Conservation (phyloP, 1,140 invertebrate genomes). For the Aphelinus atriplicis region DNA sequence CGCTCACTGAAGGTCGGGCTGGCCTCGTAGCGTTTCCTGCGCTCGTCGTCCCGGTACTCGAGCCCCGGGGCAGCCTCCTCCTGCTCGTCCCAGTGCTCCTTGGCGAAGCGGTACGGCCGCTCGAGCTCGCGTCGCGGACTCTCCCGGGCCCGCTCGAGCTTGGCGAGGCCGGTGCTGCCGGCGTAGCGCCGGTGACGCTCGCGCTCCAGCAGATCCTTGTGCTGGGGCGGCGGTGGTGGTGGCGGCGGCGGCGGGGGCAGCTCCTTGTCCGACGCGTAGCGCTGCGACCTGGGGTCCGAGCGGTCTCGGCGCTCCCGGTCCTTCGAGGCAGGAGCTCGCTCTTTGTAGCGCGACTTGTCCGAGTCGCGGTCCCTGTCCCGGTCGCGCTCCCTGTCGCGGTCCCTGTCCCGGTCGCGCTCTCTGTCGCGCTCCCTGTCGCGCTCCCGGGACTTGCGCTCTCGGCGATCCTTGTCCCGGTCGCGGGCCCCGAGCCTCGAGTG, state of each 20-base stretch:
- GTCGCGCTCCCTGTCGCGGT: conserved; percentile 12
- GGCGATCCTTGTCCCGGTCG: conserved; percentile 48
- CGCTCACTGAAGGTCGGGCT: conserved; percentile 59
- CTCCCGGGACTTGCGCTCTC: conserved; percentile 49
- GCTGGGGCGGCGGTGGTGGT: too few species aligned
- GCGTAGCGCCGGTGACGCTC: conserved; percentile 23
- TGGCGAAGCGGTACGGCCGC: conserved; percentile 54
- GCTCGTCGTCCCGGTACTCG: conserved; percentile 58
- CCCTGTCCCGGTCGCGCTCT: conserved; percentile 1
- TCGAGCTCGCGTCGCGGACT: conserved; percentile 51
- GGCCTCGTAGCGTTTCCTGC: conserved; percentile 57
- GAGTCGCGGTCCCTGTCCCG: conserved; percentile 46
- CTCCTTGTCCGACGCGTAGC: too few species aligned
- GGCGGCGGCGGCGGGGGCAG: too few species aligned
- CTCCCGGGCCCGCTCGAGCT: not conserved
- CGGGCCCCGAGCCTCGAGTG: conserved; percentile 50
- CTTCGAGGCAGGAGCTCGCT: not conserved
- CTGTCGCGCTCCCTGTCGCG: conserved; percentile 28
- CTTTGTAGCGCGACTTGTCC: conserved; percentile 33
- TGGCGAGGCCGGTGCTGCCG: not conserved
- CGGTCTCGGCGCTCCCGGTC: not conserved
- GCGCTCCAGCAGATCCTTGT: not conserved
- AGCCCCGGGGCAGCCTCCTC: conserved; percentile 53
- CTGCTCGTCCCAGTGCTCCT: conserved; percentile 60
- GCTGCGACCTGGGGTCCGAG: too few species aligned